These are phyloP conservation scores for Agonopterix arenella DNA, from an alignment of 2,888 invertebrate genomes.

Conservation along the genomic window DNA sequence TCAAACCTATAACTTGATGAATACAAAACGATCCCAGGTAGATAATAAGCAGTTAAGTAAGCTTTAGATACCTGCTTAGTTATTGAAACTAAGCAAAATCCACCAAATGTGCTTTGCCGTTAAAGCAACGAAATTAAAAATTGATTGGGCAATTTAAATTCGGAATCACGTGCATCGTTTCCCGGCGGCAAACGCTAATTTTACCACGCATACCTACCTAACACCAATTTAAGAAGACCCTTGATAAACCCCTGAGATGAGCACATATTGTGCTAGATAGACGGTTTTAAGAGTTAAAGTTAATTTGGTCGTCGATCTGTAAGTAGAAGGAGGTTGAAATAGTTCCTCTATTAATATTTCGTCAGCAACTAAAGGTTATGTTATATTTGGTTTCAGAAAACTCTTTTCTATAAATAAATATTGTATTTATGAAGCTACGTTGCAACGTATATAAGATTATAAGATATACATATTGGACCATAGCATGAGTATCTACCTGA, in stretches of 20 bases:
- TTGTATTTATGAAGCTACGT: too few relatives aligned
- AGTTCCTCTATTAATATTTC: constrained; percentile 26
- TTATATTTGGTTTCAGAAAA: neutral
- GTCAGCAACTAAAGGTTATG: constrained; percentile 13
- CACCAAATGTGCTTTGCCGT: constrained; percentile 3
- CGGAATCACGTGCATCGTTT: constrained; percentile 52
- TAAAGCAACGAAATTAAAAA: constrained; percentile 57
- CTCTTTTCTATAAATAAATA: neutral
- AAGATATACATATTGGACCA: too few relatives aligned
- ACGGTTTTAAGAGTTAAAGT: constrained; percentile 1
- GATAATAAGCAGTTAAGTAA: neutral
- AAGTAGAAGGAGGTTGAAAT: constrained; percentile 15
- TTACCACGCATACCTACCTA: constrained; percentile 23
- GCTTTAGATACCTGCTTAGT: neutral
- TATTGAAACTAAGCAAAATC: constrained; percentile 1
- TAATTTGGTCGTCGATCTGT: constrained; percentile 4
- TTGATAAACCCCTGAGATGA: neutral
- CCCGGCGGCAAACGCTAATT: constrained; percentile 38
- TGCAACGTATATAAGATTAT: too few relatives aligned
- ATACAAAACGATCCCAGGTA: neutral
- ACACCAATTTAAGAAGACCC: constrained; percentile 29
- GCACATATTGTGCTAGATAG: neutral
- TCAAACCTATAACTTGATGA: too few relatives aligned
- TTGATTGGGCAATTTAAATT: constrained; percentile 67
- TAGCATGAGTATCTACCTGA: too few relatives aligned